A percentile compares a stretch with the other conserved stretches of the same genome.
Conservation (phyloP, 2,888 invertebrate genomes). For the Drosophila bunnanda region DNA sequence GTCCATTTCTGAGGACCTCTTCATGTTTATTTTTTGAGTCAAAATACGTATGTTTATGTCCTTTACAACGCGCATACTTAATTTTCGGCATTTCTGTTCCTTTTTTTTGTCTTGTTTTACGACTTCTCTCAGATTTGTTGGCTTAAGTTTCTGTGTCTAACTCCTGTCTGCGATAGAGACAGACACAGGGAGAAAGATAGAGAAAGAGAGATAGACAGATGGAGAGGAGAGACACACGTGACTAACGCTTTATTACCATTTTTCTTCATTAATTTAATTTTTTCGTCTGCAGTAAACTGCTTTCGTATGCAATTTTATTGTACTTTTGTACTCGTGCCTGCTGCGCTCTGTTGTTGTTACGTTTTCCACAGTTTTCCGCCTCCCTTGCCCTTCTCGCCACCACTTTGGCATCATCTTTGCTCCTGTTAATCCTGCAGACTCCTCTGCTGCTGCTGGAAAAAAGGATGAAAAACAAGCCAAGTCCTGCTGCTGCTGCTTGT, state of each 20-base stretch:
- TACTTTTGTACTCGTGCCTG: slow-evolving; percentile 80
- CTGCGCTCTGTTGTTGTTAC: slow-evolving; percentile 79
- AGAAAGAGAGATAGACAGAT: neutral
- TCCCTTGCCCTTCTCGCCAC: neutral
- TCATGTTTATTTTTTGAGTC: slow-evolving; percentile 28
- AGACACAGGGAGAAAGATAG: neutral
- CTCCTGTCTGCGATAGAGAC: slow-evolving; percentile 21
- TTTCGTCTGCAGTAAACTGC: slow-evolving; percentile 80
- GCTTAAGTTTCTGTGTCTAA: slow-evolving; percentile 41
- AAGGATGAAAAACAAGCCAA: slow-evolving; percentile 21
- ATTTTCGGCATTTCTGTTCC: slow-evolving; percentile 16
- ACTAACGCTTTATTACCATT: slow-evolving; percentile 80
- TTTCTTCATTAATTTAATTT: slow-evolving; percentile 79
- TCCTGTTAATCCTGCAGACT: slow-evolving; percentile 64
- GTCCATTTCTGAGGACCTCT: slow-evolving; percentile 21
- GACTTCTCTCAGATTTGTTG: slow-evolving; percentile 39
- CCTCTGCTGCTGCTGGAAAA: neutral
- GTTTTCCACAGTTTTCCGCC: slow-evolving; percentile 52
- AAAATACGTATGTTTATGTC: slow-evolving; percentile 41
- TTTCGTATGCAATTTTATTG: slow-evolving; percentile 81
- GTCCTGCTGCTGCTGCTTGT: slow-evolving; percentile 18
- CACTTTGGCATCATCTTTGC: slow-evolving; percentile 10
- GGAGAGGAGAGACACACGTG: slow-evolving; percentile 68
- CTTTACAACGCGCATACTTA: slow-evolving; percentile 41
- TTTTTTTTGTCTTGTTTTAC: slow-evolving; percentile 11